Base-by-base conservation (phyloP, 2,113 vertebrate species). In the Nerophis ophidion region DNA sequence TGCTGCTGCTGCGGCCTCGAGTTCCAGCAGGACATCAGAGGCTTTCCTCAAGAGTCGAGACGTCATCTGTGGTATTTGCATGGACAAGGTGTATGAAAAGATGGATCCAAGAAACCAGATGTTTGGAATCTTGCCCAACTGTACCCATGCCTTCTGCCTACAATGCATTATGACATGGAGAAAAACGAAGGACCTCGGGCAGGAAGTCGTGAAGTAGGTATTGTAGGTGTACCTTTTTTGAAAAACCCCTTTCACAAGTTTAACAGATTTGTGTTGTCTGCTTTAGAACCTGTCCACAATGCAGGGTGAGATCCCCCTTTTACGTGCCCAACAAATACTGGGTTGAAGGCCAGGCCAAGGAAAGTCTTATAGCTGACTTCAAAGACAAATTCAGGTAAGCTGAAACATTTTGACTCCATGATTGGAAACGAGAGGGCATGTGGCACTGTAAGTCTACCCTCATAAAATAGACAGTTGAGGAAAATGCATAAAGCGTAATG, bases 61-160 rank as follows among this genome's bases (percentile, higher is more conserved):
- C 0, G 16, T 94, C 11, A 81, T 87, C 52, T 97, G 94, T 7
- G 93, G 94, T 11, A 94, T 96, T 86, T 95, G 93, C 83, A 94
- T 95, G 93, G 94, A 97, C 67, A 92, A 88, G n/a, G 91, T 95
- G 49, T 94, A 91, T 1, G 93, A 92, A 73, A 96, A 96, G 73
- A 8, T 62, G 0, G 68, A 82, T 19, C 60, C 52, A 0, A 70
- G 86, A 8, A 77, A 92, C 48, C 49, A 83, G 1, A 60, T 92
- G 14, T 97, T 96, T 4, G 92, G 91, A 48, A 93, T 97, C 80
- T 82, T 96, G 58, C 93, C 93, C 0, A 94, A 91, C 84, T 95
- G 94, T 68, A 83, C 72, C 71, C 95, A 96, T 1, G 49, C 92
- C 0, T 93, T 90, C 79, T 98, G 93, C 60, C 72, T 95, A 71